Percentiles rank a stretch among this genome's conserved stretches.
Conservation (phyloP, 2,797 vertebrate genomes). For the Nyctalus aviator region DNA sequence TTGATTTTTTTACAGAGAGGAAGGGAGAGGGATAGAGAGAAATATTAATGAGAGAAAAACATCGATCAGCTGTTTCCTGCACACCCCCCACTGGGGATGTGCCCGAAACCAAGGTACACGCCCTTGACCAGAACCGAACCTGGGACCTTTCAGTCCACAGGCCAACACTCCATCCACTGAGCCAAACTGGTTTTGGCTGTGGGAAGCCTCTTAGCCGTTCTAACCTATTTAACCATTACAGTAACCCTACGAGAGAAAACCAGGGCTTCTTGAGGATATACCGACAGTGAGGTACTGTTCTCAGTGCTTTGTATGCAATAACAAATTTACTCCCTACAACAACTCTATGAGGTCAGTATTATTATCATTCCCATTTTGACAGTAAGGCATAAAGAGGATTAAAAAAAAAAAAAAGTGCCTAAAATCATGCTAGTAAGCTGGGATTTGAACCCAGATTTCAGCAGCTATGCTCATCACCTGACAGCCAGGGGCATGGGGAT, state of each 20-base stretch:
- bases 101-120: too few species aligned
- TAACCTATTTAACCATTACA: background rate
- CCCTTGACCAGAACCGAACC: too few species aligned
- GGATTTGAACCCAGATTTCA: background rate
- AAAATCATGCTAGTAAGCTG: background rate
- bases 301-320: background rate
- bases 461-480: background rate
- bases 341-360: background rate
- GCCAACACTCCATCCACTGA: too few species aligned
- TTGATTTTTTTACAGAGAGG: too few species aligned
- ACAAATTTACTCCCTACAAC: background rate
- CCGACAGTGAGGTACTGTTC: background rate
- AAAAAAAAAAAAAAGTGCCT: background rate
- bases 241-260: background rate
- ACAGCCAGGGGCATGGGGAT: background rate
- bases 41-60: too few species aligned
- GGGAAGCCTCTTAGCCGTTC: background rate
- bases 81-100: too few species aligned
- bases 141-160: too few species aligned
- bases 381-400: background rate
- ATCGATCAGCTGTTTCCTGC: too few species aligned
- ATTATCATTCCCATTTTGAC: background rate
- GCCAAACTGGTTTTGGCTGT: background rate
- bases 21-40: too few species aligned
- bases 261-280: background rate